A percentile compares a stretch with the other conserved stretches of the same genome.
phyloP scores from a whole-genome alignment of 2,888 invertebrate species.

The Sussaba pulchella region DNA sequence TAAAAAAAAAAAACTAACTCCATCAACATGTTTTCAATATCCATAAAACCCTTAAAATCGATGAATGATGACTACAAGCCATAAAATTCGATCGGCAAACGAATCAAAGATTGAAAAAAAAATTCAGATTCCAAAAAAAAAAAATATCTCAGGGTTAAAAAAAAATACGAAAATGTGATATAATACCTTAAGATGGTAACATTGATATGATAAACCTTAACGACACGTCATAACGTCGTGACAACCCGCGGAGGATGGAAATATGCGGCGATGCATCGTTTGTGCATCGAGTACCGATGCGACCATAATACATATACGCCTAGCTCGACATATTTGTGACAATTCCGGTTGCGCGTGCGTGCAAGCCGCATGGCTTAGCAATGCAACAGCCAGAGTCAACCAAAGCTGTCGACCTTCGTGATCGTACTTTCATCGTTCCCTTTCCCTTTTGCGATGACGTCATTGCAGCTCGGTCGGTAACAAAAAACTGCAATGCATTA shows the following conservation, averaged over 20 bases:
- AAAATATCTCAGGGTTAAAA: too few species aligned
- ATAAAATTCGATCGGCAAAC: not conserved
- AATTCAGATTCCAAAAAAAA: too few species aligned
- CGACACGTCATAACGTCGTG: slow-evolving; percentile 7
- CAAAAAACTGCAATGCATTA: too few species aligned
- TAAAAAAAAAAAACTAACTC: too few species aligned
- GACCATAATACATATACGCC: too few species aligned
- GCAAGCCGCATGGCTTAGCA: not conserved
- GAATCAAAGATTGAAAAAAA: not conserved
- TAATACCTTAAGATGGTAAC: too few species aligned
- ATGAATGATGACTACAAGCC: not conserved
- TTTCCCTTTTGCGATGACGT: slow-evolving; percentile 2
- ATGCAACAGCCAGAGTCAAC: not conserved
- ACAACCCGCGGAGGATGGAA: not conserved
- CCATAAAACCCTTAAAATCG: not conserved
- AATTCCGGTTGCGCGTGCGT: slow-evolving; percentile 18
- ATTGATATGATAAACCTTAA: not conserved
- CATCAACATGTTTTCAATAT: not conserved
- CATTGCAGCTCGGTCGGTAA: too few species aligned
- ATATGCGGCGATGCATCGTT: not conserved
- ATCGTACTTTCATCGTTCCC: slow-evolving; percentile 10
- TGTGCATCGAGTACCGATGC: not conserved
- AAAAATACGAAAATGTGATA: too few species aligned
- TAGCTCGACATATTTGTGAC: not conserved
- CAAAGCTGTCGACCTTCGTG: slow-evolving; percentile 32